Evolutionary conservation across 2,113 vertebrate species (phyloP), one percentile per base, ranked within the genome.

Genomic region (Myotis lucifugus): DNA sequence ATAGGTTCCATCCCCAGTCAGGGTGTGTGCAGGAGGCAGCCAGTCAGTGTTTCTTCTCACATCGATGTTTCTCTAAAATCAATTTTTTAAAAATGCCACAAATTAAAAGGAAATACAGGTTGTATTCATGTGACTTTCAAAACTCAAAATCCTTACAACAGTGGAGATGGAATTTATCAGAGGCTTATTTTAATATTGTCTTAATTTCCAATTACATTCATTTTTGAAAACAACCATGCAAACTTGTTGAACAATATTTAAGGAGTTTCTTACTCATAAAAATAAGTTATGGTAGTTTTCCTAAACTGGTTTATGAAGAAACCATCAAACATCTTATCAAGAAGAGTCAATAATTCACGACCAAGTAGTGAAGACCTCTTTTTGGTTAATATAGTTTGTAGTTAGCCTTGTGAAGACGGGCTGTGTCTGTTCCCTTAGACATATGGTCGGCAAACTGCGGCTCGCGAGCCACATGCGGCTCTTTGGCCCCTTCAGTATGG

Each of bases 231-330:
- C 29, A 95, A 64, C 48, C 1, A 37, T 73, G 37, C 52, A 96
- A 54, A 83, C 17, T 87, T 93, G 42, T 78, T 89, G 40, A 83
- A 50, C n/a, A 59, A 40, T 66, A 48, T 27, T 89, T 78, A 83
- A 64, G 52, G 61, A 85, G 32, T 92, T 94, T 29, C 32, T 92
- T 70, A 79, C 37, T 81, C 56, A 3, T 92, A 91, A 90, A 73
- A 42, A 73, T 48, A 82, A 86, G 27, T 56, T 82, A 29, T 72
- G 15, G 13, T 91, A 64, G 59, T 85, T 88, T 90, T 94, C 81
- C 23, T 88, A 70, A 83, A 76, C 27, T 79, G 21, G 17, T 7
- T 76, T 86, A 32, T 84, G 59, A 86, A 73, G 48, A 93, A 91
- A 70, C 79, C 92, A 82, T 56, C 64, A 56, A 76, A 42, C 72